Evolutionary conservation across 2,888 invertebrate genomes (phyloP).

Genomic region (Camponotus fellah): DNA sequence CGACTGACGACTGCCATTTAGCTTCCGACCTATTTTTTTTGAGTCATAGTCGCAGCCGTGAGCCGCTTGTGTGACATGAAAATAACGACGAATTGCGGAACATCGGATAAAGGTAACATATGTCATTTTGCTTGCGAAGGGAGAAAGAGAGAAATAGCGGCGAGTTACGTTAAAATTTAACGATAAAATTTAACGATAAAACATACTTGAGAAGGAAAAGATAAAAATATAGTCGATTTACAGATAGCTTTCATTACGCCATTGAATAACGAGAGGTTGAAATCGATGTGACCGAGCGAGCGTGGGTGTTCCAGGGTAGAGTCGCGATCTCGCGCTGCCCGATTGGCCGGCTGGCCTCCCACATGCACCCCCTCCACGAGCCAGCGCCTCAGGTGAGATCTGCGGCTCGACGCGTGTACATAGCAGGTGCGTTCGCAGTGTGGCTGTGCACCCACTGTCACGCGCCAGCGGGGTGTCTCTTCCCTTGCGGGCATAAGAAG

Average conservation of each 20-base stretch:
- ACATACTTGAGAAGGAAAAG: neutral
- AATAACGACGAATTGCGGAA: neutral
- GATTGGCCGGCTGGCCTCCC: conserved; percentile 59
- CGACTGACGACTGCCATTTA: too few relatives aligned
- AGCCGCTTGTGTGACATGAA: too few relatives aligned
- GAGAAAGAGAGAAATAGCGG: too few relatives aligned
- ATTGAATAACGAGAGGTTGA: conserved; percentile 62
- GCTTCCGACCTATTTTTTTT: too few relatives aligned
- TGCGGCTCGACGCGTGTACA: conserved; percentile 30
- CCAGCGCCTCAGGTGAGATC: conserved; percentile 38
- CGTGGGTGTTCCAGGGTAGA: conserved; percentile 75
- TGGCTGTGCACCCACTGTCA: conserved; percentile 67
- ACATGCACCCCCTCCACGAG: conserved; percentile 36
- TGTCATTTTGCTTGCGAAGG: neutral
- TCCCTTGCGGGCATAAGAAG: conserved; percentile 9
- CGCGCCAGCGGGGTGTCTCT: conserved; percentile 55
- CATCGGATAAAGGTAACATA: neutral
- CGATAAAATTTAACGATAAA: neutral
- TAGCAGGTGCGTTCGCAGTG: conserved; percentile 72
- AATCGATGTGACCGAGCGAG: conserved; percentile 72
- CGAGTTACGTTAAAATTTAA: neutral
- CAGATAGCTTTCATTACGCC: neutral
- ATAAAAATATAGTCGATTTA: neutral
- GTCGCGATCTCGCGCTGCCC: conserved; percentile 52
- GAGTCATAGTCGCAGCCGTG: neutral